phyloP scores from a whole-genome alignment of 2,113 vertebrate species.

The Otocyon megalotis region DNA sequence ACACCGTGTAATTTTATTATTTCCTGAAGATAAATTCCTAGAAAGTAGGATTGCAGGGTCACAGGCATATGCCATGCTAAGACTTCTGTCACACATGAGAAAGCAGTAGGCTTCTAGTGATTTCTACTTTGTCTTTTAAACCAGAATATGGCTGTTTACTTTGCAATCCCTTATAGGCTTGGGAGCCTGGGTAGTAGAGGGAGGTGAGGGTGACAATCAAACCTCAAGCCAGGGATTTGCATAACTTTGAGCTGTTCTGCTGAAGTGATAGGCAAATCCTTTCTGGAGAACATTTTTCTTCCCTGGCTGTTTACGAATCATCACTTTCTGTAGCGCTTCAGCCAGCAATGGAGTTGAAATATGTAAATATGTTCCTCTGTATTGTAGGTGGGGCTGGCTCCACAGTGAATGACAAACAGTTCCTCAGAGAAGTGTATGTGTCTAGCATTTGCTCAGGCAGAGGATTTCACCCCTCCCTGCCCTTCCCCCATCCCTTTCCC shows the following conservation, averaged over 20 bases:
- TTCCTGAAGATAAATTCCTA: slow-evolving; percentile 60
- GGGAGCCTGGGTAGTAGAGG: neutral
- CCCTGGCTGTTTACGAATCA: slow-evolving; percentile 64
- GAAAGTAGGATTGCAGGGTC: slow-evolving; percentile 58
- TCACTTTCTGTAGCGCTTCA: slow-evolving; percentile 61
- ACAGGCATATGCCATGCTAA: neutral
- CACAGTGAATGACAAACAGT: neutral
- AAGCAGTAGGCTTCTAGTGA: slow-evolving; percentile 9
- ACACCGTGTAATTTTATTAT: slow-evolving; percentile 23
- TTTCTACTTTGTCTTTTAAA: slow-evolving; percentile 33
- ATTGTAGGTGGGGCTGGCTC: slow-evolving; percentile 50
- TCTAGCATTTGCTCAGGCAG: neutral
- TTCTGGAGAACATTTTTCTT: slow-evolving; percentile 75
- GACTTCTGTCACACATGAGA: neutral
- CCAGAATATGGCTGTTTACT: neutral
- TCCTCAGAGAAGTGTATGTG: slow-evolving; percentile 5
- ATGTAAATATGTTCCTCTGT: slow-evolving; percentile 62
- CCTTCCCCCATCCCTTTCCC: neutral
- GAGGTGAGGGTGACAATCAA: neutral
- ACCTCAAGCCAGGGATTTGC: slow-evolving; percentile 21
- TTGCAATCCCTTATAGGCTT: neutral
- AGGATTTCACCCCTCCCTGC: too few relatives aligned
- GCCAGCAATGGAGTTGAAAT: slow-evolving; percentile 68
- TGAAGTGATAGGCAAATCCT: slow-evolving; percentile 64
- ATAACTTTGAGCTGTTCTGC: slow-evolving; percentile 70